These are phyloP conservation scores for Hirtodrosophila alboralis DNA, from an alignment of 2,888 invertebrate genomes.

Conservation along the genomic window DNA sequence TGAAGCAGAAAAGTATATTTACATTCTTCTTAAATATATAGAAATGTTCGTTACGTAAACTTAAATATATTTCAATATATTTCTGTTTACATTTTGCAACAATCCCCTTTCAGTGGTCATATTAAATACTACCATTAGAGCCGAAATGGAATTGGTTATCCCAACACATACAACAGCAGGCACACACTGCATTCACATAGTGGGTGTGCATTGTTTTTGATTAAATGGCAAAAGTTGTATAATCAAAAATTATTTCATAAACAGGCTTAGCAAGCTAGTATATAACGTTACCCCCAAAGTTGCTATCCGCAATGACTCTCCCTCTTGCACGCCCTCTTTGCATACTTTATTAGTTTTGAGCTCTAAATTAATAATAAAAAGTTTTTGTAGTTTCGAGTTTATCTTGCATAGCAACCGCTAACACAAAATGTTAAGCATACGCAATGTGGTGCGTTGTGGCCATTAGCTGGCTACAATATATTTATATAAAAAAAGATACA, in stretches of 20 bases:
- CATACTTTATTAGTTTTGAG: slow-evolving; percentile 72
- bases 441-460: slow-evolving; percentile 51
- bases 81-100: not conserved
- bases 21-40: too few species aligned
- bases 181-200: slow-evolving; percentile 5
- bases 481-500: too few species aligned
- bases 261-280: slow-evolving; percentile 43
- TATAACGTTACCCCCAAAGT: slow-evolving; percentile 20
- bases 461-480: slow-evolving; percentile 33
- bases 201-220: slow-evolving; percentile 26
- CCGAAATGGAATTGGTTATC: slow-evolving; percentile 23
- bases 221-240: slow-evolving; percentile 60
- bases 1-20: too few species aligned
- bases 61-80: too few species aligned
- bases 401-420: slow-evolving; percentile 48
- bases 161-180: slow-evolving; percentile 23
- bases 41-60: too few species aligned
- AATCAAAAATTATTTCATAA: slow-evolving; percentile 68
- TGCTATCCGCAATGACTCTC: slow-evolving; percentile 10
- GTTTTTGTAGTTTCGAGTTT: slow-evolving; percentile 57
- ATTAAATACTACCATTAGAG: slow-evolving; percentile 34
- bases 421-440: slow-evolving; percentile 64
- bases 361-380: slow-evolving; percentile 76
- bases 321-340: not conserved
- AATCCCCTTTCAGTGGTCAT: slow-evolving; percentile 6